Evolutionary conservation across 2,113 vertebrate species (phyloP), one percentile per base, ranked within the genome.

Genomic region (Himantopus leucocephalus): DNA sequence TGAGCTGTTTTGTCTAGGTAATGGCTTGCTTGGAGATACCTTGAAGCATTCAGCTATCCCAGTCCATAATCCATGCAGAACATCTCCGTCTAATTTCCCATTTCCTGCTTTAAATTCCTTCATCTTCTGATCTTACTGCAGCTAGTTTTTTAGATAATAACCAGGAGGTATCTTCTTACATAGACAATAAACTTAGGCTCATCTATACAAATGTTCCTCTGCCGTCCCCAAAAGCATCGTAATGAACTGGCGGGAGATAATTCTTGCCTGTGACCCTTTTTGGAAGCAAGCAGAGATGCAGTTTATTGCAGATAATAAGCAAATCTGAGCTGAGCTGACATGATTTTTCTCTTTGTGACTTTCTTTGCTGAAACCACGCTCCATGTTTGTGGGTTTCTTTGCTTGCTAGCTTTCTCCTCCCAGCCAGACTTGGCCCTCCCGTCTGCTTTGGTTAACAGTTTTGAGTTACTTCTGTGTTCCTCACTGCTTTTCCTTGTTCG

Each of bases 201-300:
- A 2, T 41, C 27, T 71, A 1, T 17, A 3, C 21, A 23, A 13
- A 64, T 52, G 27, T 58, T 85, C 24, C 50, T 84, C 37, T 75
- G n/a, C n/a, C 0, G 2, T 63, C 39, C 39, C 58, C 35, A 8
- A 2, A 66, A 39, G 27, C 4, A 2, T 17, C 3, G 0, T 21
- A 15, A 70, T 3, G 2, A 73, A 4, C 12, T 10, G 15, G 10
- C 8, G 9, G 59, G 35, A 45, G 43, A 12, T 19, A 39, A 30
- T 53, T 70, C 45, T 66, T 90, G 32, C 39, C 60, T 35, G 30
- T 52, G 58, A 26, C 48, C 53, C 26, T 76, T 64, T 30, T 21
- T 48, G 62, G 24, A 64, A 79, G 34, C 39, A 39, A 43, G 30
- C 52, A 82, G 84, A 91, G 48, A 5, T 43, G 47, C 47, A 45